Conservation (phyloP, 2,113 vertebrate species). For the Actinemys pallida region DNA sequence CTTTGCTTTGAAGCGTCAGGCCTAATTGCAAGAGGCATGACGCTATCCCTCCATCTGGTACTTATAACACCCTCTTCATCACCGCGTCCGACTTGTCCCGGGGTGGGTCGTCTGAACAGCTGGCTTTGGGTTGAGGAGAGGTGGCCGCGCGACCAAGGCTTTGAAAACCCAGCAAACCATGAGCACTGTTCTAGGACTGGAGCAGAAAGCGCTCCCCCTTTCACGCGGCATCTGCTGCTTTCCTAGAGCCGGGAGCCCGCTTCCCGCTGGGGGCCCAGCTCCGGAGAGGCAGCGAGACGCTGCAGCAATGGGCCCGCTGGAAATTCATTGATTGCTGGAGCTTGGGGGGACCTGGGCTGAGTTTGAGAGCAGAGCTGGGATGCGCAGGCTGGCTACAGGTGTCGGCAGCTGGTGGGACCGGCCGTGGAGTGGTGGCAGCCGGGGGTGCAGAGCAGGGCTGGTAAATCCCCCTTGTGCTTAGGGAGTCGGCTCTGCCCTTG, state of each 20-base stretch:
- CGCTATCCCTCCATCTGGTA: too few species aligned
- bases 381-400: not conserved
- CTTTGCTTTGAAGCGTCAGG: not conserved
- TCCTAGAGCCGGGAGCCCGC: too few species aligned
- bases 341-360: not conserved
- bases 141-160: not conserved
- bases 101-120: too few species aligned
- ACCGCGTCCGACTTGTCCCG: not conserved
- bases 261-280: not conserved
- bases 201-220: not conserved
- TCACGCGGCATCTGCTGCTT: not conserved
- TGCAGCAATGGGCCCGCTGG: not conserved
- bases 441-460: not conserved
- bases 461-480: not conserved
- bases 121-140: too few species aligned
- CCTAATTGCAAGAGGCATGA: not conserved
- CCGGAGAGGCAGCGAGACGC: not conserved
- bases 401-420: not conserved
- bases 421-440: not conserved
- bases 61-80: not conserved
- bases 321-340: not conserved
- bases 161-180: not conserved
- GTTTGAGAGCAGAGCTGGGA: not conserved
- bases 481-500: not conserved
- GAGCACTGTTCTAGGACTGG: too few species aligned